Percentiles rank a stretch among this genome's conserved stretches.
Evolutionary conservation across 53 echinoderm and acorn worm species (phyloP).

Genomic region (Luidia sarsii): DNA sequence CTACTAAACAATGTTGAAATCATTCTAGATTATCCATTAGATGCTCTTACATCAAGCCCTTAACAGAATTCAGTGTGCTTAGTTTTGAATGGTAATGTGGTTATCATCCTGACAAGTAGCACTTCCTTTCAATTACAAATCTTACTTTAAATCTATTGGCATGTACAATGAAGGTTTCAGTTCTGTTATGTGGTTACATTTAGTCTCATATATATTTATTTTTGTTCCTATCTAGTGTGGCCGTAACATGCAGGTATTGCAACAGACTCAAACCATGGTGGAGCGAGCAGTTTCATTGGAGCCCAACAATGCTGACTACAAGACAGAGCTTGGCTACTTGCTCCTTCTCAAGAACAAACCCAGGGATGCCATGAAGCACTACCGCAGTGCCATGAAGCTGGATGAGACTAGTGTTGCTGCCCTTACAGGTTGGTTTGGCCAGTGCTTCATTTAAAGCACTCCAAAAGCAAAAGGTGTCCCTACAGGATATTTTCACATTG

Average conservation of each 20-base stretch:
- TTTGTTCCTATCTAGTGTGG: constrained; percentile 76
- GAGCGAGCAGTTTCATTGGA: constrained; percentile 84
- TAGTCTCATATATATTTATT: not conserved
- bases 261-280: constrained; percentile 89
- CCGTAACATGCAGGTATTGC: constrained; percentile 73
- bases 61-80: too few relatives aligned
- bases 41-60: too few relatives aligned
- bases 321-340: constrained; percentile 89
- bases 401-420: constrained; percentile 98
- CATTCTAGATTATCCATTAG: too few relatives aligned
- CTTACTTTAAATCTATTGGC: too few relatives aligned
- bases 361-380: constrained; percentile 87
- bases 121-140: too few relatives aligned
- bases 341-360: constrained; percentile 83
- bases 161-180: too few relatives aligned
- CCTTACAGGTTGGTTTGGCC: constrained; percentile 75
- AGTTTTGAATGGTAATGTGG: too few relatives aligned
- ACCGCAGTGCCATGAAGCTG: constrained; percentile 93
- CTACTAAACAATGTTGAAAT: too few relatives aligned
- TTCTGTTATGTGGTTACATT: not conserved
- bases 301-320: constrained; percentile 74
- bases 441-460: too few relatives aligned
- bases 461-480: too few relatives aligned
- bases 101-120: too few relatives aligned
- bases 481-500: too few relatives aligned